Base-by-base conservation (phyloP, 2,113 vertebrate species). In the Penelope pileata region DNA sequence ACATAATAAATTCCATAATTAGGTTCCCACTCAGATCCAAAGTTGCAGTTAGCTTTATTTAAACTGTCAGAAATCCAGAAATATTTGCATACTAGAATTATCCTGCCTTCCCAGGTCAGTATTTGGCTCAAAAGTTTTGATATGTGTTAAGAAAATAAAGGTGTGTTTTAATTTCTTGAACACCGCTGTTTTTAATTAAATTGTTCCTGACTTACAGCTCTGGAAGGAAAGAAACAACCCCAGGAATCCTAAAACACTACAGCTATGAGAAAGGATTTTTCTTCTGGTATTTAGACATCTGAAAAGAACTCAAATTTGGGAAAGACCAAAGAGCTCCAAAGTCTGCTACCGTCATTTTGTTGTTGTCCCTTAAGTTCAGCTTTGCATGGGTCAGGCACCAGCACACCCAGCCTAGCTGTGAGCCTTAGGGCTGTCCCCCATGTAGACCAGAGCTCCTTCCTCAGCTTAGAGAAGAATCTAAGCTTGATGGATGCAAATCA, bases 41-140 rank as follows among this genome's bases (percentile, higher is more conserved):
- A 77, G 47, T 9, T 85, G 68, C 54, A 70, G 67, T 3, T 21
- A 32, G 40, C 22, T 74, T 23, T 34, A 51, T 4, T 72, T 80
- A 34, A 91, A 26, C 45, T 85, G 87, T 62, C 40, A 72, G 76
- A 62, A 80, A 88, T n/a, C 24, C 83, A 63, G 50, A 83, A 88
- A 69, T 48, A 68, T 64, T 93, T 82, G 29, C 66, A 84, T 45
- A 32, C 56, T 45, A 47, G 51, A 58, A 72, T 82, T 40, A 51
- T 58, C 30, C 40, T 56, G 69, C 17, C 18, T 47, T 73, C 22
- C 23, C 19, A 79, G 38, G 51, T 16, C 63, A 84, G 7, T 9
- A 45, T 26, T 9, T 68, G 23, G 12, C 64, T 86, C 66, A 17
- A 50, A n/a, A 32, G 10, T 48, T 38, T 59, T 56, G 42, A 3